These are phyloP conservation scores for Leptarthrus brevirostris DNA, from an alignment of 2,888 invertebrate species.

Conservation along the genomic window DNA sequence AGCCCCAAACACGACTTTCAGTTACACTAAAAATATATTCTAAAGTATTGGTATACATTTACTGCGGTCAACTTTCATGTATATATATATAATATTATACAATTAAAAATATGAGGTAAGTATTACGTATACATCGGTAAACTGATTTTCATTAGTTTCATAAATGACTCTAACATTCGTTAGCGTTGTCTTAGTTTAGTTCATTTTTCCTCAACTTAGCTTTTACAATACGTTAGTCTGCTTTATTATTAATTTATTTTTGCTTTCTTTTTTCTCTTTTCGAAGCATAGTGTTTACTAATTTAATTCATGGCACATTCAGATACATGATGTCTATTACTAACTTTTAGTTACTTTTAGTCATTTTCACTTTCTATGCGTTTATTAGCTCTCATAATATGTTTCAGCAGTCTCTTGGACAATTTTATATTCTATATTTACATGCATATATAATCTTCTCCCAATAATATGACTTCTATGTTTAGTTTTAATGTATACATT, in stretches of 20 bases:
- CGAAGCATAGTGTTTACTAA: conserved; percentile 37
- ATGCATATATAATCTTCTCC: not conserved
- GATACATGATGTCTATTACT: conserved; percentile 51
- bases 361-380: not conserved
- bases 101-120: conserved; percentile 56
- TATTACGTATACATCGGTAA: conserved; percentile 57
- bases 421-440: conserved; percentile 15
- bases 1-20: conserved; percentile 34
- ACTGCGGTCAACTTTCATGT: conserved; percentile 43
- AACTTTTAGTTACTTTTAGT: conserved; percentile 26
- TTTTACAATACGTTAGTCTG: not conserved
- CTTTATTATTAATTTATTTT: conserved; percentile 1
- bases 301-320: conserved; percentile 55
- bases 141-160: conserved; percentile 43
- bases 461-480: too few relatives aligned
- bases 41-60: conserved; percentile 53
- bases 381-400: conserved; percentile 31
- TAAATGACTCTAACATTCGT: conserved; percentile 16
- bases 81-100: conserved; percentile 46
- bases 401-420: conserved; percentile 44
- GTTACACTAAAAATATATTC: conserved; percentile 49
- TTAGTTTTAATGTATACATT: too few relatives aligned
- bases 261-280: not conserved
- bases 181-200: conserved; percentile 6
- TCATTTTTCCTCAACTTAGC: conserved; percentile 7